Conservation (phyloP, 2,888 invertebrate species). For the Diplolepis rosae region DNA sequence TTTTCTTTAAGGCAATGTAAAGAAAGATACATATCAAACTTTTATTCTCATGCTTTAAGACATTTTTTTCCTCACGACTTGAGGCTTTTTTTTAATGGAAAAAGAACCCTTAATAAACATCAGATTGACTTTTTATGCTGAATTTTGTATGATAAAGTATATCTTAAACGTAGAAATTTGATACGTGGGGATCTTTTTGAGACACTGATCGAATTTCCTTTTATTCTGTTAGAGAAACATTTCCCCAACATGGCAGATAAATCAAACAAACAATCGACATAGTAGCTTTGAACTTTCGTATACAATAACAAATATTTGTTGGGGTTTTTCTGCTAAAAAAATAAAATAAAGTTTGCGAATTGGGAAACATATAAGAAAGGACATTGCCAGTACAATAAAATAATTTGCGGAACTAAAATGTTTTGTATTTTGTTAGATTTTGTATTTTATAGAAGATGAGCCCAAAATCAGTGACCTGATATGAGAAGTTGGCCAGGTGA, state of each 20-base stretch:
- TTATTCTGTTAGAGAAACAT: not conserved
- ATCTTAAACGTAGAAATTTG: not conserved
- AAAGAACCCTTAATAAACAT: not conserved
- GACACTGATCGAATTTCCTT: not conserved
- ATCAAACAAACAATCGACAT: not conserved
- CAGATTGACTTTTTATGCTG: not conserved
- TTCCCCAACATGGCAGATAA: not conserved
- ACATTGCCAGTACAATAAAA: too few species aligned
- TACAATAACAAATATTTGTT: not conserved
- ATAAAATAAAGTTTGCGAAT: too few species aligned
- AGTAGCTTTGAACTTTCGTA: not conserved
- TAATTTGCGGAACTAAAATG: not conserved
- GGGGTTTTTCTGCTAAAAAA: too few species aligned
- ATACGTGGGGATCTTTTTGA: not conserved
- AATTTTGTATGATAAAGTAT: not conserved
- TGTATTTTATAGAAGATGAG: not conserved
- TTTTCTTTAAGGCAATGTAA: not conserved
- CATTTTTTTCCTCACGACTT: not conserved
- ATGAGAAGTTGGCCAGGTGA: conserved; percentile 2
- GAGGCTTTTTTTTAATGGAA: not conserved
- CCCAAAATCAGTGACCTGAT: not conserved
- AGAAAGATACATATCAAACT: not conserved
- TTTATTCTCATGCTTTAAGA: not conserved
- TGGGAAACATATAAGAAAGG: too few species aligned
- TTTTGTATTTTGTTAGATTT: not conserved